phyloP scores from a whole-genome alignment of 2,888 invertebrate genomes.

The Odontocerum albicorne region DNA sequence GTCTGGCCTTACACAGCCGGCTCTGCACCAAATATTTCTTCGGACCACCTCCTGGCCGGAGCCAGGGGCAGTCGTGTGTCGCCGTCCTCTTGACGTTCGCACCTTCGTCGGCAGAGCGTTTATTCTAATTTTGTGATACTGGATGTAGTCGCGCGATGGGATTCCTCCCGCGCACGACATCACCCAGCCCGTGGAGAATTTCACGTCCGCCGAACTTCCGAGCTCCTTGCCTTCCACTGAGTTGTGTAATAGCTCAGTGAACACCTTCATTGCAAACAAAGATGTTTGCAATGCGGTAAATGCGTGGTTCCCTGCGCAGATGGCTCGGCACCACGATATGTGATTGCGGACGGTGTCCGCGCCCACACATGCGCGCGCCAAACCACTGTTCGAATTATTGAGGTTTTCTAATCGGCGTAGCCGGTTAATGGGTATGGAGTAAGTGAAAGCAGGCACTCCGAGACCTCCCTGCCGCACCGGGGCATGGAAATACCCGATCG shows the following conservation, averaged over 20 bases:
- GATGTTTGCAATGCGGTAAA: no score
- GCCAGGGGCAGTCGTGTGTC: no score
- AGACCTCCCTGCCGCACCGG: conserved; percentile 1
- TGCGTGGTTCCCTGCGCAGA: no score
- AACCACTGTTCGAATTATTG: no score
- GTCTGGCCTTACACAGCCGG: conserved; percentile 38
- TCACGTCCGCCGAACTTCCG: no score
- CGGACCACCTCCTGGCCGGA: no score
- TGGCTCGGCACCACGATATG: no score
- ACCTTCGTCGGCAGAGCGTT: conserved; percentile 41
- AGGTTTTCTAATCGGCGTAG: no score
- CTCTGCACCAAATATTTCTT: no score
- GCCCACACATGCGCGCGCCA: neutral
- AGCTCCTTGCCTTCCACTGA: conserved; percentile 8
- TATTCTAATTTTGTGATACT: conserved; percentile 39
- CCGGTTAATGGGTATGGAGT: conserved; percentile 1
- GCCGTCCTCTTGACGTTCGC: conserved; percentile 38
- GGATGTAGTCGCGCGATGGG: conserved; percentile 41
- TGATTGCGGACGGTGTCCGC: no score
- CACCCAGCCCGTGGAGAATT: conserved; percentile 12
- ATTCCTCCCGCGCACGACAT: conserved; percentile 34
- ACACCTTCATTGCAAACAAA: no score
- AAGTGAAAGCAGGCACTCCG: neutral
- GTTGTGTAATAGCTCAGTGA: neutral
- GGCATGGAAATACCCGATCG: conserved; percentile 7